Percentiles rank a stretch among this genome's conserved stretches.
Conservation (phyloP, 2,113 vertebrate genomes). For the Echinops telfairi region DNA sequence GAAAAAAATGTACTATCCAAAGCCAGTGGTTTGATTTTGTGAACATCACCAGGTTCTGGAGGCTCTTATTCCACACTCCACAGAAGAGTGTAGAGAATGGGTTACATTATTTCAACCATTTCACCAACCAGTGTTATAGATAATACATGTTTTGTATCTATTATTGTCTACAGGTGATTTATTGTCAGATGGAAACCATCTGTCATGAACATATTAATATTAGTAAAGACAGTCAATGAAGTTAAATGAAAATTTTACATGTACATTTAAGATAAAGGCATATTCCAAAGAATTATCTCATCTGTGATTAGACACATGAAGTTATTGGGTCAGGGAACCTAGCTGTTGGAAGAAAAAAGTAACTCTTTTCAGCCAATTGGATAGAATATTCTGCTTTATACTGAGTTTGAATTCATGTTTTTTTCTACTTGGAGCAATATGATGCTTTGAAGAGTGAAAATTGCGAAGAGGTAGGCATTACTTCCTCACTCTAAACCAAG, state of each 20-base stretch:
- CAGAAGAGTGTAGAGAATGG: not conserved
- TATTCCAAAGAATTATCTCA: not conserved
- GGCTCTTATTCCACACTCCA: not conserved
- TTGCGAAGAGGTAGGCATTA: not conserved
- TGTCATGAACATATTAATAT: not conserved
- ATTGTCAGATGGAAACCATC: not conserved
- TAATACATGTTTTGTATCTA: not conserved
- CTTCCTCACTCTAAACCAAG: not conserved
- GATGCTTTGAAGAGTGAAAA: not conserved
- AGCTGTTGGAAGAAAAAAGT: not conserved
- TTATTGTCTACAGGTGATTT: not conserved
- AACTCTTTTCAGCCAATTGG: not conserved
- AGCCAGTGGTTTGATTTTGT: not conserved
- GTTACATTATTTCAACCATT: not conserved
- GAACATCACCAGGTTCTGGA: not conserved
- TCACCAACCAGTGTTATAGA: not conserved
- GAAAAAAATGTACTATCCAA: not conserved
- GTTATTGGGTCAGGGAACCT: not conserved
- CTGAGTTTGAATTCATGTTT: not conserved
- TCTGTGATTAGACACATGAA: not conserved
- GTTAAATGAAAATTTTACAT: conserved; percentile 7
- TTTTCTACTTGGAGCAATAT: not conserved
- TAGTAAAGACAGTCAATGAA: not conserved
- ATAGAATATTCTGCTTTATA: not conserved
- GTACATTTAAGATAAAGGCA: not conserved